These are phyloP conservation scores for Fratercula arctica DNA, from an alignment of 2,797 vertebrate species.

Conservation along the genomic window DNA sequence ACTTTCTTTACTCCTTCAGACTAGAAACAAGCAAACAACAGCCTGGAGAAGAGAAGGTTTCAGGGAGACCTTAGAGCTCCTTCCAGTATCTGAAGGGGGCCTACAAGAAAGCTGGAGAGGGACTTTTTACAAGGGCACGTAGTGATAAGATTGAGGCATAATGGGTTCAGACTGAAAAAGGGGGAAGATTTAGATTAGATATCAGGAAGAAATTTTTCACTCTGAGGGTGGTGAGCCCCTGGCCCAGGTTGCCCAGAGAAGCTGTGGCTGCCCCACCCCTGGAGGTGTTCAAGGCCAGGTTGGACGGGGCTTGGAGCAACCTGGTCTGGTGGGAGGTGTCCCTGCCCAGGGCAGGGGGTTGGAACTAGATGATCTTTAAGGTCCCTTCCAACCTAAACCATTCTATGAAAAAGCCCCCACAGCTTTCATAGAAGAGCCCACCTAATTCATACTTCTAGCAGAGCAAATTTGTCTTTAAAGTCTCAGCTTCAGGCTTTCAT, in stretches of 20 bases:
- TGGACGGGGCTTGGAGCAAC: background rate
- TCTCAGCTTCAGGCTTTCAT: background rate
- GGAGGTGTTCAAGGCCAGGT: background rate
- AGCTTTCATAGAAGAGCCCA: background rate
- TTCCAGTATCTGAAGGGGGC: background rate
- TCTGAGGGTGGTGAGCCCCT: background rate
- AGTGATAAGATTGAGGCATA: background rate
- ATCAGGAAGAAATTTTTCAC: background rate
- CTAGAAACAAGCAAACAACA: background rate
- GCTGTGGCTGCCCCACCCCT: background rate
- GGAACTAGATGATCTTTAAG: background rate
- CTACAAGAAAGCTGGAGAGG: background rate
- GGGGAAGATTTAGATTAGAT: background rate
- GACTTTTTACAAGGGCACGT: background rate
- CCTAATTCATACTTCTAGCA: background rate
- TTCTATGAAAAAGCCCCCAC: background rate
- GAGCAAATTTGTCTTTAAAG: background rate
- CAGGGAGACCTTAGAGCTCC: background rate
- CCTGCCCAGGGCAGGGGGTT: background rate
- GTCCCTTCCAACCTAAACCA: no score
- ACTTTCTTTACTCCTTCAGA: background rate
- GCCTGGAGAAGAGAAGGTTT: background rate
- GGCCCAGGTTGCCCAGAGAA: background rate
- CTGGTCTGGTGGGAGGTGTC: background rate
- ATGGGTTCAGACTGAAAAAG: background rate